Conservation (phyloP, 2,113 vertebrate genomes). For the Cathartes aura region DNA sequence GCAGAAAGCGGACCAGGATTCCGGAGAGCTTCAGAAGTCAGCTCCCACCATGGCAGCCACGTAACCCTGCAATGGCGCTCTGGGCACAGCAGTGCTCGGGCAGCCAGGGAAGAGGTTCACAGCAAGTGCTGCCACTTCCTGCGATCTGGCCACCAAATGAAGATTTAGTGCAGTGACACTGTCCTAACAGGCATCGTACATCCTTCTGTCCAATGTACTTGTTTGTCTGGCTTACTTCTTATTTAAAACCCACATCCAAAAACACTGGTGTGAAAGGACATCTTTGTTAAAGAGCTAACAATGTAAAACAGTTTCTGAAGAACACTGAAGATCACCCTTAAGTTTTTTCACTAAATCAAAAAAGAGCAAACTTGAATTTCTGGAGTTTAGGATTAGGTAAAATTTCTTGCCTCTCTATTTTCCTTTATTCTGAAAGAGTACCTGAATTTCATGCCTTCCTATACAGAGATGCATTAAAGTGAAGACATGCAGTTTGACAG, state of each 20-base stretch:
- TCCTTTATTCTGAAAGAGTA: neutral
- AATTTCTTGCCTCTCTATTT: neutral
- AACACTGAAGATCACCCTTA: neutral
- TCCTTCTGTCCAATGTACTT: neutral
- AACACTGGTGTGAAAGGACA: neutral
- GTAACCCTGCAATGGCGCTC: neutral
- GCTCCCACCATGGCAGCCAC: neutral
- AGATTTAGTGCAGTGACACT: neutral
- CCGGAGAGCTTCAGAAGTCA: neutral
- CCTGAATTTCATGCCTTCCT: neutral
- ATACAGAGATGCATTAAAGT: neutral
- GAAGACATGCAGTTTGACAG: neutral
- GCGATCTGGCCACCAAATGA: neutral
- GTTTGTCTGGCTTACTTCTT: neutral
- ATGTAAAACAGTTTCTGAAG: neutral
- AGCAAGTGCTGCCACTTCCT: neutral
- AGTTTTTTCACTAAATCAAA: neutral
- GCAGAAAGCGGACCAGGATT: neutral
- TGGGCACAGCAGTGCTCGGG: neutral
- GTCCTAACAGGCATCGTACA: neutral
- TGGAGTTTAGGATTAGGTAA: neutral
- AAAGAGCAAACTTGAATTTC: neutral
- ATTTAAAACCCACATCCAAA: neutral
- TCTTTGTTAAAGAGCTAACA: neutral
- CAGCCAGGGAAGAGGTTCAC: neutral